Evolutionary conservation across 2,113 vertebrate genomes (phyloP), one percentile per base, ranked within the genome.

Genomic region (Narcine bancroftii): DNA sequence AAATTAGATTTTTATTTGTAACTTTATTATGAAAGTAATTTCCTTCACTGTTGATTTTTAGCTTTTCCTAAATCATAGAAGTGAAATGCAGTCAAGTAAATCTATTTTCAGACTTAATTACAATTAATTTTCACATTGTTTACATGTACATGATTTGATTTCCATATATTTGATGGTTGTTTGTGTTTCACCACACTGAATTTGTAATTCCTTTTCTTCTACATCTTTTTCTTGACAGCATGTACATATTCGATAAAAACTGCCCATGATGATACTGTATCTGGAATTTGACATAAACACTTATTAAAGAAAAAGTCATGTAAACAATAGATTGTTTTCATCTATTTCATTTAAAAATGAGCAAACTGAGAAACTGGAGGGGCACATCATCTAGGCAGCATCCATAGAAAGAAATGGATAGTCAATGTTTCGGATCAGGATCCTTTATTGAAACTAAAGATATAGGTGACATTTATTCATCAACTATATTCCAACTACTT

Each of bases 111-210:
- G 4, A 5, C 33, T 60, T 19, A 36, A n/a, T 87, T 60, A n/a
- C 9, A 50, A 2, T 50, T 53, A 0, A 15, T 2, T 0, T n/a
- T 36, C 15, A 60, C 53, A 36, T 60, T 85, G 3, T 56, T 36
- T 87, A 53, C 81, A 87, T 19, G n/a, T 36, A 87, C 81, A 87
- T 21, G 81, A 87, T n/a, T 87, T 87, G 53, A 87, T 87, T 50
- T 21, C 60, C 36, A 63, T 87, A 87, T 87, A 87, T 36, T 33
- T 87, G n/a, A 87, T 21, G 17, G 6, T 21, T 0, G 6, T 1
- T 6, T 1, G 53, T 24, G 3, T 0, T n/a, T 3, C 33, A 5
- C 19, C 53, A 87, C 81, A 87, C 29, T 87, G 53, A 60, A 87
- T 50, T 36, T 87, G 13, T 36, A 87, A 19, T 36, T 87, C 5